Base-by-base conservation (phyloP, 2,888 invertebrate species). In the Plebejus argus region DNA sequence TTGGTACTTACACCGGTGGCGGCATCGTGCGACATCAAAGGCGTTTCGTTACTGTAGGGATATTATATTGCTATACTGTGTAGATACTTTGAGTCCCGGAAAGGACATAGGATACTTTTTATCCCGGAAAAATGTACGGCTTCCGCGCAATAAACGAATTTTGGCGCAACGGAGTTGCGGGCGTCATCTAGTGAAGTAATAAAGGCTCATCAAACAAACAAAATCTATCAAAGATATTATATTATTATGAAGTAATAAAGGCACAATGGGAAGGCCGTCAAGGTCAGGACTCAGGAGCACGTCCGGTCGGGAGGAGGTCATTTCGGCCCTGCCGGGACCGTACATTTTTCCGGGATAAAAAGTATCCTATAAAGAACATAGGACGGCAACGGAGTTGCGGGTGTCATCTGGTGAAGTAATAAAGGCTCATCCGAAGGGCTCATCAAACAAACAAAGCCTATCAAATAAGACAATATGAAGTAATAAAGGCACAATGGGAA, bases 231-330 rank as follows among this genome's bases (percentile, higher is more conserved):
- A 8, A 39, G 3, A 39, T 28, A 61, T 33, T 66, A 76, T 58
- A 20, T 66, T 28, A 61, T 33, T 66, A 76, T 58, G 45, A 72
- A 77, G 53, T 53, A 76, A 76, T 79, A 78, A 70, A 35, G 53
- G 20, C 77, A 77, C 78, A 79, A 80, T 79, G 79, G 78, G 79
- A 79, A 78, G 84, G 84, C 85, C 84, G 87, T 88, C 91, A 92
- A 92, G 92, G 92, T 86, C 88, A 88, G 85, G 85, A 85, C 92
- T 86, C 88, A 88, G 85, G 85, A 85, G 87, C 85, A 85, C 87
- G 90, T 87, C 88, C 88, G 90, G 90, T 88, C 91, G 87, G 87
- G 88, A 88, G 86, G 90, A 91, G 91, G 91, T 90, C 90, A 88
- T 84, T 86, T 85, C 87, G 87, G 87, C 85, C 86, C 88, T 86